Evolutionary conservation across 2,888 invertebrate genomes (phyloP), one percentile per base, ranked within the genome.

Genomic region (Seira ritae): DNA sequence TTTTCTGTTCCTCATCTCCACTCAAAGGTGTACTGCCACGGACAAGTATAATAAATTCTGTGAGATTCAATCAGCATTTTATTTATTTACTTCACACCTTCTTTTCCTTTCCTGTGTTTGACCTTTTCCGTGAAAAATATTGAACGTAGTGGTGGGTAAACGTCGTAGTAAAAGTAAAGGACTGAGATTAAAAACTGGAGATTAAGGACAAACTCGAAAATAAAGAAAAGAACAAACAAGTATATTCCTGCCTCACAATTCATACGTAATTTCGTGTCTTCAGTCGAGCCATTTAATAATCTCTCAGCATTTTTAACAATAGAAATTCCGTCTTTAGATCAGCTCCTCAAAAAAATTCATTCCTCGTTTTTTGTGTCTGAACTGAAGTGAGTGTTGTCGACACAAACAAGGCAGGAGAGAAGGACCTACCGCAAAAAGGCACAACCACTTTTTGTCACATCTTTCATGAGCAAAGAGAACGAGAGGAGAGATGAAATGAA

Each of bases 371-470:
- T 74, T 80, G 68, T 55, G 19, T n/a, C 46, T 60, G 19, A 50
- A 73, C 67, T 73, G 72, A 80, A 69, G 50, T 62, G 80, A 68
- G 60, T 79, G 46, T 66, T 73, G 72, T 79, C 79, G 69, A 69
- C 74, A 80, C 62, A 74, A 73, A 80, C 68, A 65, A 67, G 20
- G 17, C 31, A 46, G 10, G 24, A 19, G 68, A 46, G 80, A 80
- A 73, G 80, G n/a, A 80, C 80, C 80, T 80, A 80, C 80, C 74
- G 74, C 80, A 80, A 80, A 65, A n/a, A n/a, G n/a, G n/a, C 80
- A 60, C 46, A 66, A 69, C 50, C 68, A 60, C 46, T 78, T 74
- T 8, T 69, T 62, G 4, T 69, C 62, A 77, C 76, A 75, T 6
- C 12, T 46, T 10, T 10, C 8, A 60, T 60, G 17, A 60, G 17